Percentiles rank a stretch among this genome's conserved stretches.
Conservation (phyloP, 53 echinoderm and acorn worm species). For the Antedon mediterranea region DNA sequence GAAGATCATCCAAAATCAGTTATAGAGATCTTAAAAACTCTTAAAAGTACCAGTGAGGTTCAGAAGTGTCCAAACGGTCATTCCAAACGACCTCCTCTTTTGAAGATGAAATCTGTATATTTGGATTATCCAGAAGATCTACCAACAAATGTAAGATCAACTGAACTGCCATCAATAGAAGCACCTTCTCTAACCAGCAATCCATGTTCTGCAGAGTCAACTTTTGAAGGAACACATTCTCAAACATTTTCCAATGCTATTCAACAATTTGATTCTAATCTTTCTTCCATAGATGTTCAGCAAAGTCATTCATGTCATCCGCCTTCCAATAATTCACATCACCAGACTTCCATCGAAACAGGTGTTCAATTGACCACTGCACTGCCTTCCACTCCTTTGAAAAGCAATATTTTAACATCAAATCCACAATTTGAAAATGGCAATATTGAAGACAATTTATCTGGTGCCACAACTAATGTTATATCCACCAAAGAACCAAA, state of each 20-base stretch:
- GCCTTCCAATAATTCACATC: background rate
- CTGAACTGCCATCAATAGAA: background rate
- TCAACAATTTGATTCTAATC: background rate
- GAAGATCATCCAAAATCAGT: conserved; percentile 28
- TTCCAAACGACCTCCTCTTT: background rate
- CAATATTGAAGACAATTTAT: background rate
- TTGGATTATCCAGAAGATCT: background rate
- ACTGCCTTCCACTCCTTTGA: background rate
- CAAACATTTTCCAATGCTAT: background rate
- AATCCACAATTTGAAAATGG: background rate
- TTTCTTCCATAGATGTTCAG: background rate
- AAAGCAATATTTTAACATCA: background rate
- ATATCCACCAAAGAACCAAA: background rate
- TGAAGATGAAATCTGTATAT: background rate
- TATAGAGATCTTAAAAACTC: conserved; percentile 40
- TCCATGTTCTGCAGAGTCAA: background rate
- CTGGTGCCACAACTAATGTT: background rate
- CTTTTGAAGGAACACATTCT: too few species aligned
- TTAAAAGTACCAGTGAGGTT: conserved; percentile 3
- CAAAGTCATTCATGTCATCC: background rate
- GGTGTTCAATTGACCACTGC: background rate
- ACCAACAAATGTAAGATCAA: background rate
- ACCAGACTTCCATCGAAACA: background rate
- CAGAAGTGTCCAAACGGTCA: background rate
- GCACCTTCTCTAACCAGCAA: background rate